Base-by-base conservation (phyloP, 2,888 invertebrate species). In the Gnatocerus cornutus region DNA sequence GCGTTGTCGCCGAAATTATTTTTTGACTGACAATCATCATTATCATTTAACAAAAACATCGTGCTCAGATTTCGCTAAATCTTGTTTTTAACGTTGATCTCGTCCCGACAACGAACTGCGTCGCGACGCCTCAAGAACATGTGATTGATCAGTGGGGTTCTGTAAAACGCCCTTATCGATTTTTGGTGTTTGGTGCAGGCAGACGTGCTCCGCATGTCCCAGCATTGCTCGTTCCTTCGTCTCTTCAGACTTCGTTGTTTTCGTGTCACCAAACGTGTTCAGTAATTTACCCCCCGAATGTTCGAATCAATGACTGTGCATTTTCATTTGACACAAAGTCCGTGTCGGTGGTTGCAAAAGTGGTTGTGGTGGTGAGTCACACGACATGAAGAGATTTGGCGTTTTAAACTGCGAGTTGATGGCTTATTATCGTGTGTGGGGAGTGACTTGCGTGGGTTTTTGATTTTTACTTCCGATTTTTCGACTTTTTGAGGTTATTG, bases 161-260 rank as follows among this genome's bases (percentile, higher is more conserved):
- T 10, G 67, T 61, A 56, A 68, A 56, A 85, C 85, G 84, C 85
- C 85, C 85, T 85, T 85, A 84, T 85, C 83, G 84, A 85, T 85
- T 84, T 85, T 84, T 82, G 71, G 48, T 74, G 71, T 80, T 81
- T 80, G 81, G 81, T 82, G 82, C 80, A 81, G 77, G 79, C 74
- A 79, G 82, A 79, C 79, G 80, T 79, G 80, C 77, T 78, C 76
- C 76, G 79, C 78, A 79, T 77, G 79, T 79, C 76, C 73, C 73
- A 67, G 48, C 67, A 61, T 55, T 62, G 48, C 64, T 69, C 71
- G 62, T 64, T 74, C 63, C 68, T 68, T 39, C 21, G 13, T 43
- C 37, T 45, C 46, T 46, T 37, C 9, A 6, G 7, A 14, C 50
- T 43, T 65, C 30, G n/a, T 43, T 9, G 14, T 45, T 63, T 29